Percentiles rank a stretch among this genome's conserved stretches.
phyloP scores from a whole-genome alignment of 2,797 vertebrate genomes.

The Simalia tracyae region DNA sequence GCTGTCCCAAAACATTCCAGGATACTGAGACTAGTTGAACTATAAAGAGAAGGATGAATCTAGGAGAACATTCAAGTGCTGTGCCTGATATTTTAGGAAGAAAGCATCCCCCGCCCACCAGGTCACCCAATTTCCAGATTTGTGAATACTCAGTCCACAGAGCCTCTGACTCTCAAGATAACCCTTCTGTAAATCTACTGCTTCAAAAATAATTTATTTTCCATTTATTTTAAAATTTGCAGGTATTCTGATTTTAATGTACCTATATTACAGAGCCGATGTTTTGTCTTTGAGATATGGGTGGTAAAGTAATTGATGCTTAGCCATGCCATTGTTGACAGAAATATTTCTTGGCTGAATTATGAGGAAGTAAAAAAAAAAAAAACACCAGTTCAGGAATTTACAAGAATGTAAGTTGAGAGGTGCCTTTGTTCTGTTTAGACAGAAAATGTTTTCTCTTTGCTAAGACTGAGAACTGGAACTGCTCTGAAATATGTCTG shows the following conservation, averaged over 20 bases:
- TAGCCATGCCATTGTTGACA: background rate
- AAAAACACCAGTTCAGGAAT: background rate
- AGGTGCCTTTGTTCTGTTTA: constrained; percentile 1
- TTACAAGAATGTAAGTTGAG: background rate
- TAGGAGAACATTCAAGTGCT: background rate
- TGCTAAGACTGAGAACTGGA: background rate
- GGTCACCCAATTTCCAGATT: background rate
- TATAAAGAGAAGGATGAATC: background rate
- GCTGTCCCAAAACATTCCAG: background rate
- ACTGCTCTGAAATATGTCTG: background rate
- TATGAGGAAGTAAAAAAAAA: background rate
- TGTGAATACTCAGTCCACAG: background rate
- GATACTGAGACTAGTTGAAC: background rate
- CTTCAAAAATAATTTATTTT: background rate
- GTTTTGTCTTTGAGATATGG: background rate
- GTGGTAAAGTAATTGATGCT: background rate
- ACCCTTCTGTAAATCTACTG: background rate
- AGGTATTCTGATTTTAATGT: background rate
- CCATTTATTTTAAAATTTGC: background rate
- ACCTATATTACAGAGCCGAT: background rate
- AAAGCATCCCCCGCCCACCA: background rate
- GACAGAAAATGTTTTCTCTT: constrained; percentile 3
- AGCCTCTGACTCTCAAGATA: background rate
- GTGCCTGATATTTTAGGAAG: background rate
- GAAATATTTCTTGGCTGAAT: background rate